Percentiles rank a stretch among this genome's conserved stretches.
Conservation (phyloP, 2,888 invertebrate species). For the Troides helena region DNA sequence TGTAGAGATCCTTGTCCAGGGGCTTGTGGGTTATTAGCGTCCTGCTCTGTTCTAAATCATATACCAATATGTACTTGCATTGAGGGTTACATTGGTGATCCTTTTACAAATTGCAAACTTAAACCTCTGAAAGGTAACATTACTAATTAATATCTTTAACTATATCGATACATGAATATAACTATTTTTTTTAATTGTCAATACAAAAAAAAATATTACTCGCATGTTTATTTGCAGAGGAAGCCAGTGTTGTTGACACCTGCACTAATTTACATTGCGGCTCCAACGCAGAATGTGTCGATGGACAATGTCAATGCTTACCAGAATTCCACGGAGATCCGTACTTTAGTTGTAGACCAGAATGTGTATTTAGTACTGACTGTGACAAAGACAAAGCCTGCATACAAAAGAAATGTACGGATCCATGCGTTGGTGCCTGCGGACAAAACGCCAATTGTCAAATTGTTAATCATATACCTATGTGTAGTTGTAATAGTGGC, state of each 20-base stretch:
- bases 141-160: constrained; percentile 10
- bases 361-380: constrained; percentile 88
- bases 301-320: constrained; percentile 86
- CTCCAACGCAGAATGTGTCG: constrained; percentile 82
- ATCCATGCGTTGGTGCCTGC: constrained; percentile 87
- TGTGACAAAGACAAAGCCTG: constrained; percentile 86
- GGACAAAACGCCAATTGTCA: constrained; percentile 82
- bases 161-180: constrained; percentile 2
- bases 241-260: constrained; percentile 74
- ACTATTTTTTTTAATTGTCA: not conserved
- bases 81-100: constrained; percentile 86
- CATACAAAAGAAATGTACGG: constrained; percentile 85
- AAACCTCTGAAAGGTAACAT: constrained; percentile 77
- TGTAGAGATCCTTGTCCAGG: constrained; percentile 90
- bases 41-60: constrained; percentile 85
- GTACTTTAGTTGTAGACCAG: constrained; percentile 86
- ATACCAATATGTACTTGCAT: constrained; percentile 87
- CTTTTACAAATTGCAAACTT: constrained; percentile 81
- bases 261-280: constrained; percentile 87
- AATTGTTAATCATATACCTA: constrained; percentile 84
- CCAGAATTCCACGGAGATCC: constrained; percentile 88
- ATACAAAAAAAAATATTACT: not conserved
- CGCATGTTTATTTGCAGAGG: constrained; percentile 45
- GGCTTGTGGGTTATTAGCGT: constrained; percentile 83
- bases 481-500: constrained; percentile 83